phyloP scores from a whole-genome alignment of 1,140 invertebrate genomes.

The Drosophila parvula region DNA sequence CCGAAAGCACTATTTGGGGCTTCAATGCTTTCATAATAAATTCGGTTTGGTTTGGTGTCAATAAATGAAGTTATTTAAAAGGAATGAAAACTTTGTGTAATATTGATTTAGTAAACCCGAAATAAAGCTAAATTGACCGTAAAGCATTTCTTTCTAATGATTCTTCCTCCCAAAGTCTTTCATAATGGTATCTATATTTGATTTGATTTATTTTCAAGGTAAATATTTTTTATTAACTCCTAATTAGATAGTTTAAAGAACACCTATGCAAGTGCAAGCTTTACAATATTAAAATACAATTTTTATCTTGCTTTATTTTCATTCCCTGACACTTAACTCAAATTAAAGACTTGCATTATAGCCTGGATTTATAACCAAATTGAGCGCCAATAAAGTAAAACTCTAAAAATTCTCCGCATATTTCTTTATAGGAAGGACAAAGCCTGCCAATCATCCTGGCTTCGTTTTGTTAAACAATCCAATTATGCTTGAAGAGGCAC shows the following conservation, averaged over 20 bases:
- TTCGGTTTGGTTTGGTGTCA: not conserved
- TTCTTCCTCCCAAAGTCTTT: no score
- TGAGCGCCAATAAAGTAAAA: not conserved
- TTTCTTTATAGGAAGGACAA: conserved; percentile 19
- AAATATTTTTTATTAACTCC: no score
- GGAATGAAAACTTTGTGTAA: not conserved
- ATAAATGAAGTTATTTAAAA: not conserved
- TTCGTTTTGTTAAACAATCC: conserved; percentile 70
- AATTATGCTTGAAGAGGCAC: conserved; percentile 60
- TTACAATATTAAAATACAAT: not conserved
- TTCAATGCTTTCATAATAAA: not conserved
- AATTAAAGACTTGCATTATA: not conserved
- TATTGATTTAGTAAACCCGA: no score
- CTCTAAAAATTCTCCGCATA: not conserved
- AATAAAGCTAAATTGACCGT: no score
- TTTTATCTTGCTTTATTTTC: no score
- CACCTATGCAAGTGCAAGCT: fast-evolving
- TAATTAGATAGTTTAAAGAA: not conserved
- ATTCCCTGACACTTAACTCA: not conserved
- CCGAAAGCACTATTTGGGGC: not conserved
- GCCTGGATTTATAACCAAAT: not conserved
- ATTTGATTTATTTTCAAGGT: no score
- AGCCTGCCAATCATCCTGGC: conserved; percentile 61
- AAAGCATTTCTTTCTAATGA: no score
- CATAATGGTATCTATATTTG: no score